These are phyloP conservation scores for Eptatretus atami DNA, from an alignment of 2,797 vertebrate genomes.

Conservation along the genomic window DNA sequence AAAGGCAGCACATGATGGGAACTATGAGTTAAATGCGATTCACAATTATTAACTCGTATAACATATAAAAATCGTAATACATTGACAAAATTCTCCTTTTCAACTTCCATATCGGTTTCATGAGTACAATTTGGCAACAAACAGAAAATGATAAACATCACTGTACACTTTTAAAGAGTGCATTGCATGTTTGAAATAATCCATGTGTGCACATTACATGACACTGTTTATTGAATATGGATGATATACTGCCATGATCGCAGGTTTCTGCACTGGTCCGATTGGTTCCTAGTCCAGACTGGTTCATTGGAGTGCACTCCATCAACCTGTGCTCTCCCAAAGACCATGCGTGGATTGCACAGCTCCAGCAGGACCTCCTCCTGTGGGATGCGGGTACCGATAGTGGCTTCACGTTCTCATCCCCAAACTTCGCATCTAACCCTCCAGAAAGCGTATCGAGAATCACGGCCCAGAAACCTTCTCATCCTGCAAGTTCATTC, in stretches of 20 bases:
- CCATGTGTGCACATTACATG: too few species aligned
- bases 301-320: constrained; percentile 6
- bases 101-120: too few species aligned
- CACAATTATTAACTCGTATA: too few species aligned
- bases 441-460: constrained; percentile 6
- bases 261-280: constrained; percentile 7
- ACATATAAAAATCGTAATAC: too few species aligned
- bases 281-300: constrained; percentile 8
- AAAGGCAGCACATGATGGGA: too few species aligned
- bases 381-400: constrained; percentile 9
- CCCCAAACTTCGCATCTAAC: constrained; percentile 7
- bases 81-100: too few species aligned
- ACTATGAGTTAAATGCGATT: too few species aligned
- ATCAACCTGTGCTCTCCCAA: constrained; percentile 3
- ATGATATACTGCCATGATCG: background rate
- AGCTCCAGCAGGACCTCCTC: constrained; percentile 2
- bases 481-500: constrained; percentile 8
- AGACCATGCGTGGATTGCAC: background rate
- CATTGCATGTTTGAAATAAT: too few species aligned
- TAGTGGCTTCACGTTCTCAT: constrained; percentile 8
- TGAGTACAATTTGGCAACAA: too few species aligned
- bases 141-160: too few species aligned
- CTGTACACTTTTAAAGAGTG: too few species aligned
- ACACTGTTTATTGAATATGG: too few species aligned
- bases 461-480: constrained; percentile 7